A percentile compares a stretch with the other conserved stretches of the same genome.
Conservation (phyloP, 2,113 vertebrate genomes). For the Hystrix cristata region DNA sequence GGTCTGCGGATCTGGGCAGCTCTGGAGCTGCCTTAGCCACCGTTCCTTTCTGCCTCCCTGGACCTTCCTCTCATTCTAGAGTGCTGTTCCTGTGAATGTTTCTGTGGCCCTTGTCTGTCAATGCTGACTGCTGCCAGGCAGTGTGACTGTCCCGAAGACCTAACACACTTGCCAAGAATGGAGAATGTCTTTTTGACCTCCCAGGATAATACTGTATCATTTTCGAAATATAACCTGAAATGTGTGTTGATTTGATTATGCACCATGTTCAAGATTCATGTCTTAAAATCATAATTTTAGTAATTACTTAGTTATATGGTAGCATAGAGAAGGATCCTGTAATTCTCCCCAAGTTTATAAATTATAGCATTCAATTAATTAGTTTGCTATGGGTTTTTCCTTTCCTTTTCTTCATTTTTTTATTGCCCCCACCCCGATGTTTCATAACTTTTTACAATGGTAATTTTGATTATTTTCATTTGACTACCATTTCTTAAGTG, state of each 20-base stretch:
- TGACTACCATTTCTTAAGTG: constrained; percentile 8
- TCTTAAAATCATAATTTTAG: not conserved
- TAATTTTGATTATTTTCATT: constrained; percentile 20
- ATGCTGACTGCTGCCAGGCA: rapidly evolving
- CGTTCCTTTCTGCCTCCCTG: no score
- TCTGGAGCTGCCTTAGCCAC: rapidly evolving
- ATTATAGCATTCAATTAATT: not conserved
- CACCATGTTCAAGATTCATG: not conserved
- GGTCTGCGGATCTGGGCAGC: rapidly evolving
- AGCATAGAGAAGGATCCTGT: not conserved
- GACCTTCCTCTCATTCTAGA: not conserved
- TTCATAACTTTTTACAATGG: not conserved
- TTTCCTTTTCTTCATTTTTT: not conserved
- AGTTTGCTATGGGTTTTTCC: not conserved
- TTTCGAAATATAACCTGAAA: not conserved
- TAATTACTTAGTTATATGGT: not conserved
- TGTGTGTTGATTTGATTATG: not conserved
- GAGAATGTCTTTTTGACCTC: not conserved
- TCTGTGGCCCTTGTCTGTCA: not conserved
- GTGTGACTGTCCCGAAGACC: not conserved
- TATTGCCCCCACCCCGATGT: not conserved
- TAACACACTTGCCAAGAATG: rapidly evolving
- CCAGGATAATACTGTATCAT: rapidly evolving
- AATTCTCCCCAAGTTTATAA: not conserved
- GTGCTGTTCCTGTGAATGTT: rapidly evolving